phyloP scores from a whole-genome alignment of 2,797 vertebrate genomes.

The Clamator glandarius region DNA sequence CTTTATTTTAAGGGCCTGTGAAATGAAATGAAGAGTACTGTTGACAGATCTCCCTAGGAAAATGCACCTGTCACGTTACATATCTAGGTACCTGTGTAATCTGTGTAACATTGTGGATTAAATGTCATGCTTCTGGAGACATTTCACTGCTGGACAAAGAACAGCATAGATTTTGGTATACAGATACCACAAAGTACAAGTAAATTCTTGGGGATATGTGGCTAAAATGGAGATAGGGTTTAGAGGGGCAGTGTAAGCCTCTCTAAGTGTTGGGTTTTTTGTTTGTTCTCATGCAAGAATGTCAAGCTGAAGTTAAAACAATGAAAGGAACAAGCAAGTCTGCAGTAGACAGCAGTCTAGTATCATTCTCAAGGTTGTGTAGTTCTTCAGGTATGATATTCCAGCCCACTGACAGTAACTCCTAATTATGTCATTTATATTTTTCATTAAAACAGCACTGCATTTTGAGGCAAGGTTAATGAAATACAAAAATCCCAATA shows the following conservation, averaged over 20 bases:
- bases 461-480: not conserved
- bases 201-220: not conserved
- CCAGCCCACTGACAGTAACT: not conserved
- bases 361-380: not conserved
- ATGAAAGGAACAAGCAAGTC: not conserved
- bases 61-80: not conserved
- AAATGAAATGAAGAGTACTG: not conserved
- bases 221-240: not conserved
- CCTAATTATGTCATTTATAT: not conserved
- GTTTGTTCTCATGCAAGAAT: not conserved
- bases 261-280: not conserved
- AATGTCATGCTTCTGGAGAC: not conserved
- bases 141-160: not conserved
- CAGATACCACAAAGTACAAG: not conserved
- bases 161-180: not conserved
- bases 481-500: not conserved
- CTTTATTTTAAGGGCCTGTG: rapidly evolving
- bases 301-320: not conserved
- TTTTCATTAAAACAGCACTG: not conserved
- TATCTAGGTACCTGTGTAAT: not conserved
- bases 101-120: not conserved
- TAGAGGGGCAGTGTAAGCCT: rapidly evolving
- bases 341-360: not conserved
- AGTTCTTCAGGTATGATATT: not conserved
- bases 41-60: not conserved